These are phyloP conservation scores for Antigone vipio DNA, from an alignment of 2,113 vertebrate genomes.

Conservation along the genomic window DNA sequence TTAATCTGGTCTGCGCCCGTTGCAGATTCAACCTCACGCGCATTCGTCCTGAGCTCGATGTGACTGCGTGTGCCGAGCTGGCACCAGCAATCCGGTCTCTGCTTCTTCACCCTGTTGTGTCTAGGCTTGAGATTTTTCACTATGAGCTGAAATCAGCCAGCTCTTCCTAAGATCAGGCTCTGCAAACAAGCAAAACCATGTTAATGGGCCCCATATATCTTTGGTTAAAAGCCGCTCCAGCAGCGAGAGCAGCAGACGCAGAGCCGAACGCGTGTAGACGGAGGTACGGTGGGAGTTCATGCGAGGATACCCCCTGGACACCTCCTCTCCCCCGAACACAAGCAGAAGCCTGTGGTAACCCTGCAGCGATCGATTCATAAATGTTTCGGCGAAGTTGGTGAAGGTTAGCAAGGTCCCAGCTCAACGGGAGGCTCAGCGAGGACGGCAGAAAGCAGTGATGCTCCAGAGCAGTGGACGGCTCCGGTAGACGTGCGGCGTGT, in stretches of 20 bases:
- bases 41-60: not conserved
- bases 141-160: not conserved
- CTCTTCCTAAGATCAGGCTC: not conserved
- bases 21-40: fast-evolving
- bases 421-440: not conserved
- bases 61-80: not conserved
- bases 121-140: not conserved
- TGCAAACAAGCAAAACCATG: not conserved
- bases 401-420: not conserved
- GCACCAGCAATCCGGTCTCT: not conserved
- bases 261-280: not conserved
- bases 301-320: constrained; percentile 3
- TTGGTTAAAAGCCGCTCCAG: constrained; percentile 10
- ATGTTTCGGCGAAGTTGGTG: not conserved
- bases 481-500: fast-evolving
- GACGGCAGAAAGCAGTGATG: not conserved
- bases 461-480: fast-evolving
- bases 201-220: constrained; percentile 53
- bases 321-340: fast-evolving
- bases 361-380: constrained; percentile 3
- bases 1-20: not conserved
- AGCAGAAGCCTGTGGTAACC: constrained; percentile 12
- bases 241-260: constrained; percentile 44
- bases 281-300: not conserved
- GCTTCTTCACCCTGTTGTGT: not conserved